These are phyloP conservation scores for Diacarnus erythraeanus DNA, from an alignment of 37 sponge, comb jelly and placozoan species.

Conservation along the genomic window DNA sequence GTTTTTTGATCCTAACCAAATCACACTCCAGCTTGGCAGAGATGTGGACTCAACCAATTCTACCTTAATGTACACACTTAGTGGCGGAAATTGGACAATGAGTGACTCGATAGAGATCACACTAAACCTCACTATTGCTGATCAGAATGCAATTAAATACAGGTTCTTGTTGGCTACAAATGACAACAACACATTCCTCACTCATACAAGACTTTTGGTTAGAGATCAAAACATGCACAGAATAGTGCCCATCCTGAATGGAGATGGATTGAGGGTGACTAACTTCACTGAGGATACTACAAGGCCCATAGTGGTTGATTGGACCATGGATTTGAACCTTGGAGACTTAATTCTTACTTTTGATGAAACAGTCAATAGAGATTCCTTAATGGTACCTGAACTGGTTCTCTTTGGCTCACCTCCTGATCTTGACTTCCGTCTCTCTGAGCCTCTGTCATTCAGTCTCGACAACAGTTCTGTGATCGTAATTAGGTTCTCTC, in stretches of 20 bases:
- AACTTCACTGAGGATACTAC: conserved; percentile 81
- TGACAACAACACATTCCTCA: conserved; percentile 66
- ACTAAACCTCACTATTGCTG: conserved; percentile 52
- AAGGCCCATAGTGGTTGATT: conserved; percentile 56
- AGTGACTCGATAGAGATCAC: conserved; percentile 54
- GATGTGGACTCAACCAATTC: conserved; percentile 11
- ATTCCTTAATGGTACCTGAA: conserved; percentile 56
- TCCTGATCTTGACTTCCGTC: conserved; percentile 17
- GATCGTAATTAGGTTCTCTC: conserved; percentile 52
- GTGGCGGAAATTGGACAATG: conserved; percentile 52
- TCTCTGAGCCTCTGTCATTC: conserved; percentile 34
- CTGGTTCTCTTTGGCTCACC: conserved; percentile 59
- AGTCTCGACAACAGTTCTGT: conserved; percentile 44
- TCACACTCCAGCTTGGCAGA: conserved; percentile 45
- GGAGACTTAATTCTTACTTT: conserved; percentile 64
- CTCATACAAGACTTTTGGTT: conserved; percentile 39
- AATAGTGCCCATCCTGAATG: conserved; percentile 45
- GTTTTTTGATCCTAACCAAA: conserved; percentile 46
- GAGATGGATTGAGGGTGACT: conserved; percentile 43
- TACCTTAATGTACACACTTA: conserved; percentile 32
- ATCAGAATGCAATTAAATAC: conserved; percentile 74
- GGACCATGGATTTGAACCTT: conserved; percentile 79
- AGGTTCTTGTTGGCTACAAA: conserved; percentile 61
- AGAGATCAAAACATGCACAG: conserved; percentile 74
- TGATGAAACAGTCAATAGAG: conserved; percentile 78